Evolutionary conservation across 1,140 invertebrate genomes (phyloP), one percentile per base, ranked within the genome.

Genomic region (Philopotamus ludificatus): DNA sequence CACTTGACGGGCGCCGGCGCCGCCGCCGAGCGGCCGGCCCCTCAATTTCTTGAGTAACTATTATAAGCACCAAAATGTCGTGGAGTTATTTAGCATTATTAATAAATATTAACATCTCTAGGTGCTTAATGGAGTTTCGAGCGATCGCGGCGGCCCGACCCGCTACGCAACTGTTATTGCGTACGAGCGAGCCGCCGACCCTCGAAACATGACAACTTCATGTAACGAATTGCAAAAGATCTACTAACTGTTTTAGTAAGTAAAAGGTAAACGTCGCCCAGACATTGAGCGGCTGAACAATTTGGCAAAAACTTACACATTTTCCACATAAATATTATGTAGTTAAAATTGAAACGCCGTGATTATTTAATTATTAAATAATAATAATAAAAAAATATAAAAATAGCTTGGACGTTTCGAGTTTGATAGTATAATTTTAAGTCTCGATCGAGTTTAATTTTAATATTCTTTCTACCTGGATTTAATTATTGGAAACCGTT

Each of bases 391-490:
- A 47, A 47, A 47, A 47, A 47, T 15, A 47, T 47, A 60, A 53
- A 44, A 57, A 61, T 68, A 68, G 58, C 63, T 22, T 68, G 67
- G 63, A 68, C 64, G 67, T 68, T 68, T 68, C 63, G 60, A 64
- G 57, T 67, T 63, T 54, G 59, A 68, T 68, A 65, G 63, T 65
- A 68, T 68, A 68, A 64, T 65, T 68, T 68, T 68, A 68, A 68
- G 67, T 65, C 67, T 68, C 63, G 49, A 63, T 65, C 58, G 67
- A 65, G 63, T 68, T 57, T 68, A 61, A 62, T 51, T 67, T 67
- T 61, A 65, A 65, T 68, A 65, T 55, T 65, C 63, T 65, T 62
- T 68, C n/a, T 42, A 58, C 61, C 60, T 51, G 67, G 62, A 68
- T 55, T 65, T 65, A 47, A 68, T 64, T 28, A 60, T 59, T 57